Conservation (phyloP, 2,797 vertebrate genomes). For the Melanogrammus aeglefinus region DNA sequence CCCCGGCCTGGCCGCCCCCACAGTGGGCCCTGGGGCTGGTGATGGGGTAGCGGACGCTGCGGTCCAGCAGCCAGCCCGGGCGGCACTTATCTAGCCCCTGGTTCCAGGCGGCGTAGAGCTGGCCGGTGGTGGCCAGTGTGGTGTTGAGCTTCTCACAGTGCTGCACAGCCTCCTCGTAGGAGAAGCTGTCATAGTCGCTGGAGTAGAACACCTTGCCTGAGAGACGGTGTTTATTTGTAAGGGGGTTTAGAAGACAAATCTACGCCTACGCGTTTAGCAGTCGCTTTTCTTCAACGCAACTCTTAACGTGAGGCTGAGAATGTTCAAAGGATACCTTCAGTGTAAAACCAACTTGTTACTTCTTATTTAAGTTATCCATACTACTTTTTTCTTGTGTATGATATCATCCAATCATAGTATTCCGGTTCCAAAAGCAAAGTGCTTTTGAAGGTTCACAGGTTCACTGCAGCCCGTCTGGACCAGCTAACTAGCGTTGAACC, state of each 20-base stretch:
- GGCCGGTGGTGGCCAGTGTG: conserved; percentile 83
- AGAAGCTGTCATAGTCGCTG: conserved; percentile 83
- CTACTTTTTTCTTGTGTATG: background rate
- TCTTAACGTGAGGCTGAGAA: background rate
- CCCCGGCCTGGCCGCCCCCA: conserved; percentile 80
- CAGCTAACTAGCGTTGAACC: background rate
- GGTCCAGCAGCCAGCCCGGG: conserved; percentile 88
- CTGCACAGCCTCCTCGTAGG: conserved; percentile 81
- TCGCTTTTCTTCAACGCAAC: background rate
- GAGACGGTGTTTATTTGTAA: background rate
- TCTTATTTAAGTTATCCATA: background rate
- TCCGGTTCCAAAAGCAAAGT: background rate
- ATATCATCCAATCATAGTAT: background rate
- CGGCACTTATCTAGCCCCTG: conserved; percentile 88
- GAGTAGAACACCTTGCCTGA: conserved; percentile 89
- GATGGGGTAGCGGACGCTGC: conserved; percentile 90
- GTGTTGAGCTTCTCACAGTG: conserved; percentile 84
- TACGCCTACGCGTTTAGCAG: background rate
- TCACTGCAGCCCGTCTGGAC: background rate
- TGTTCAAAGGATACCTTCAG: background rate
- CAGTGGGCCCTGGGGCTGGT: conserved; percentile 79
- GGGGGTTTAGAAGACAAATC: background rate
- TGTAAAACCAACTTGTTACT: background rate
- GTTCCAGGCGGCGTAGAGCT: conserved; percentile 89
- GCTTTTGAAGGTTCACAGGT: too few species aligned